Percentiles rank a stretch among this genome's conserved stretches.
These are phyloP conservation scores for Synergus umbraculus DNA, from an alignment of 2,888 invertebrate species.

Conservation along the genomic window DNA sequence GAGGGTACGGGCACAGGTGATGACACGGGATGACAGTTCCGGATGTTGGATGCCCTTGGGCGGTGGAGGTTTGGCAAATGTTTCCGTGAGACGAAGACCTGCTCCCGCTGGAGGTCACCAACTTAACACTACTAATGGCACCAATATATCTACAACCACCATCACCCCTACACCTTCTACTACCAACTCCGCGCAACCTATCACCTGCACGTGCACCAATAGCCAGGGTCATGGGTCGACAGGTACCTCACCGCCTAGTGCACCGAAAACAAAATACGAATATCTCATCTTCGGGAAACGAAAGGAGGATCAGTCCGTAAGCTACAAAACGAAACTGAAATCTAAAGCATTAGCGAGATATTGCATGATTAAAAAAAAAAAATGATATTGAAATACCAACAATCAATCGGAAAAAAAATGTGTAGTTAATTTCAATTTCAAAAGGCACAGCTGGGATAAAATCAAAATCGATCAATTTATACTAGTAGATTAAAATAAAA, in stretches of 20 bases:
- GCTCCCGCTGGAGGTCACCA: constrained; percentile 73
- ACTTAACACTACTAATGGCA: constrained; percentile 65
- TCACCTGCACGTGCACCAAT: constrained; percentile 57
- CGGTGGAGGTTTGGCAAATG: constrained; percentile 95
- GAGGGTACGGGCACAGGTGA: constrained; percentile 98
- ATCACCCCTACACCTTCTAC: constrained; percentile 63
- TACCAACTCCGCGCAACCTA: constrained; percentile 59
- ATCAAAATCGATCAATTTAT: too few species aligned
- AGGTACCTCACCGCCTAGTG: constrained; percentile 76
- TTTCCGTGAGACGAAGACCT: constrained; percentile 90
- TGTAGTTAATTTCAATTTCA: too few species aligned
- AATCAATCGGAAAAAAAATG: too few species aligned
- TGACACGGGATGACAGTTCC: constrained; percentile 98
- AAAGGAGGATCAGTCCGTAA: constrained; percentile 94
- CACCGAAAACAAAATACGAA: constrained; percentile 86
- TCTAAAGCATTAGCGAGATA: background rate
- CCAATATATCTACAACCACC: constrained; percentile 61
- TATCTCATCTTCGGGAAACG: constrained; percentile 95
- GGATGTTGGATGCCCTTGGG: constrained; percentile 97
- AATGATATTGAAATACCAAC: background rate
- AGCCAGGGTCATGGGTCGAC: constrained; percentile 69
- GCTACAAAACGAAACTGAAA: background rate
- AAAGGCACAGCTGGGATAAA: too few species aligned
- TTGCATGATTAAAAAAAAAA: background rate
- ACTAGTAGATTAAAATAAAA: too few species aligned